Percentiles rank a stretch among this genome's conserved stretches.
Evolutionary conservation across 2,113 vertebrate genomes (phyloP).

Genomic region (Ovibos moschatus): DNA sequence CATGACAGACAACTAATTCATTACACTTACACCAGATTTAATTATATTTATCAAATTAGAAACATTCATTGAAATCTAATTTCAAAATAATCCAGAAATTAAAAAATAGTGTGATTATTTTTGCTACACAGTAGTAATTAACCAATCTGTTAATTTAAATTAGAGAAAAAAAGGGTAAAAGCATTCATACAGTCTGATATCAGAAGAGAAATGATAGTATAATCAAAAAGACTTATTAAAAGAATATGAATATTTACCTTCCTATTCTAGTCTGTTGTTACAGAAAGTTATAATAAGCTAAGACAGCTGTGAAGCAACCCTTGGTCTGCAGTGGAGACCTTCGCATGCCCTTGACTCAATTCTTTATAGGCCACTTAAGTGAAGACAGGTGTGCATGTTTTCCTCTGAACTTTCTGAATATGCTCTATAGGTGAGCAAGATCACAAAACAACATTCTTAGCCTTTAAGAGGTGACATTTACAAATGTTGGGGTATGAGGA

Average conservation of each 20-base stretch:
- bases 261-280: background rate
- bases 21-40: background rate
- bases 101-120: background rate
- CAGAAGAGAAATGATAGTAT: background rate
- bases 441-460: background rate
- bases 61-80: background rate
- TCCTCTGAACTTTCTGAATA: background rate
- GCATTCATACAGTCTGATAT: background rate
- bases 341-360: background rate
- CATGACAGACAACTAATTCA: background rate
- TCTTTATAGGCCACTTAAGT: background rate
- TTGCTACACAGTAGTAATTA: background rate
- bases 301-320: background rate
- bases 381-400: background rate
- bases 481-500: background rate
- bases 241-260: background rate
- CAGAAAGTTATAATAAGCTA: background rate
- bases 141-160: background rate
- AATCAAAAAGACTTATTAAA: background rate
- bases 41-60: background rate
- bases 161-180: background rate
- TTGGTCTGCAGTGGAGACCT: background rate
- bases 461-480: conserved; percentile 6
- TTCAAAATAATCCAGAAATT: background rate
- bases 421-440: background rate